Evolutionary conservation across 2,113 vertebrate species (phyloP), one percentile per base, ranked within the genome.

Genomic region (Cricetomys ansorgei): DNA sequence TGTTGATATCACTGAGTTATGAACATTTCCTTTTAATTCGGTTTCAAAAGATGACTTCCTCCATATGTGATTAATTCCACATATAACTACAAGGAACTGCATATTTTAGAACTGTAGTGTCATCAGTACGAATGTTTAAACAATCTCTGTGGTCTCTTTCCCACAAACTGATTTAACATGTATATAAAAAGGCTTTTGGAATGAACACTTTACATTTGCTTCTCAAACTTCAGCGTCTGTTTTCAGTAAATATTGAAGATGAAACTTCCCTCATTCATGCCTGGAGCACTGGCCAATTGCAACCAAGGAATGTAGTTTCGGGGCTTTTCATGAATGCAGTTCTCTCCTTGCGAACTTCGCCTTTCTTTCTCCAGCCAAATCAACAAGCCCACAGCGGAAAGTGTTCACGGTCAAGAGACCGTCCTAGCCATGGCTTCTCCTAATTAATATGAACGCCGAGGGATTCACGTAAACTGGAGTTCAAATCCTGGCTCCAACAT

Each of bases 221-320:
- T 96, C 94, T 94, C 96, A 94, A 97, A 97, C 95, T 95, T 94
- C 90, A 92, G 88, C 64, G 96, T 98, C 95, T 98, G 97, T 97
- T 98, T 98, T 97, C 94, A 96, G 97, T 98, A 97, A 97, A 97
- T 97, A 96, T 27, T 97, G 95, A 95, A 95, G 97, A 96, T 97
- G 97, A 98, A 97, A 97, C 93, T 96, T 81, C 34, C 90, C 95
- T 86, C 96, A 95, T 95, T 96, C 94, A 96, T 97, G 95, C 97
- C 90, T 97, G 96, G 84, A 97, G 95, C 93, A 83, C 62, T 86
- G 90, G 96, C 92, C 96, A 97, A 85, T 96, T 96, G 96, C 90
- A 97, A 92, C n/a, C 29, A 37, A 94, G 94, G 92, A 96, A 96
- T 94, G 97, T 45, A 34, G 80, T 43, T 81, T 40, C 59, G 21